Percentiles rank a stretch among this genome's conserved stretches.
phyloP scores from a whole-genome alignment of 2,797 vertebrate genomes.

The Pyrrhura leucotis region DNA sequence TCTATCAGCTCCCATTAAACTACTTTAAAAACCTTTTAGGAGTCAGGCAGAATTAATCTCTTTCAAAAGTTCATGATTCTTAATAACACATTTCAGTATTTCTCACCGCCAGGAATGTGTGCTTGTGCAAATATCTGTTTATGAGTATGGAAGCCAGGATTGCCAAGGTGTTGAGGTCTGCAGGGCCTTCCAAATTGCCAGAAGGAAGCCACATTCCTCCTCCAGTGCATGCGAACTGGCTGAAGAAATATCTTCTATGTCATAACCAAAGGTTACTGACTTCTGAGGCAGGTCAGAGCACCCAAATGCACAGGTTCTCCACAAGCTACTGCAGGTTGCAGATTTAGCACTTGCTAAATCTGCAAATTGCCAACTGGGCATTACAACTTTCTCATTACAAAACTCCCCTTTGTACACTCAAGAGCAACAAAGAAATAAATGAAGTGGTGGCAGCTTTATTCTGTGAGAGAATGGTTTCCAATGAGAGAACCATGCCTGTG shows the following conservation, averaged over 20 bases:
- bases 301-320: neutral
- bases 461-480: constrained; percentile 19
- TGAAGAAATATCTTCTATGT: neutral
- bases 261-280: accelerated
- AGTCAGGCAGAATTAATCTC: neutral
- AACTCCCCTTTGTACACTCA: neutral
- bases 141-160: neutral
- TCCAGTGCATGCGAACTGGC: neutral
- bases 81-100: neutral
- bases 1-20: neutral
- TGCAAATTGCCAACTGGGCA: neutral
- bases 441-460: constrained; percentile 69
- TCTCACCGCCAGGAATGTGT: accelerated
- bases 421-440: constrained; percentile 23
- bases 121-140: neutral
- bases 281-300: neutral
- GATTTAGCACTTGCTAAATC: neutral
- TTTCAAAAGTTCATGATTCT: neutral
- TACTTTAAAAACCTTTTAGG: neutral
- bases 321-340: neutral
- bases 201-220: neutral
- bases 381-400: neutral
- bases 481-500: neutral
- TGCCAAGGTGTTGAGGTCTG: neutral
- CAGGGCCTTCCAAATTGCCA: neutral